Evolutionary conservation across 1,140 invertebrate species (phyloP).

Genomic region (Drosophila lacteicornis): DNA sequence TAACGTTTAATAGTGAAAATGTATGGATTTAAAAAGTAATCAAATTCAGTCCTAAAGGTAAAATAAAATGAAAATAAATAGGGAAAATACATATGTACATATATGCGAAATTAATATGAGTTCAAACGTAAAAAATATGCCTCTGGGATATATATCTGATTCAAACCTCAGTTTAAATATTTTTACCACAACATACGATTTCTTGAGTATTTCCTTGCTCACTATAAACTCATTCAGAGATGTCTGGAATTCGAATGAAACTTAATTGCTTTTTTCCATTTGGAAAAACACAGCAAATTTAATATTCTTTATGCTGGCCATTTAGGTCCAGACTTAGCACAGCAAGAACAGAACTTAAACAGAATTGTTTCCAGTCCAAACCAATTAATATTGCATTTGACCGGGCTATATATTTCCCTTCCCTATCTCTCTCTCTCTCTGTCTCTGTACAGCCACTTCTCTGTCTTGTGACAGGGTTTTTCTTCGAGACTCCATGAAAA

Average conservation of each 20-base stretch:
- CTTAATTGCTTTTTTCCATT: not conserved
- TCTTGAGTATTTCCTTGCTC: too few species aligned
- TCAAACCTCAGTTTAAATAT: not conserved
- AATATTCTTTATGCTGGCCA: not conserved
- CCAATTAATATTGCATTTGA: conserved; percentile 61
- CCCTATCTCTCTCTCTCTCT: not conserved
- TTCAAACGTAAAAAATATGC: not conserved
- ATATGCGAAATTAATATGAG: not conserved
- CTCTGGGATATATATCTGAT: not conserved
- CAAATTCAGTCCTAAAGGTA: not conserved
- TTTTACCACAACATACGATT: not conserved
- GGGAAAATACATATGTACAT: too few species aligned
- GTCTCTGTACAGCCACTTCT: not conserved
- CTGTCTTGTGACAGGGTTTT: conserved; percentile 4
- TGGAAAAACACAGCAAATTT: not conserved
- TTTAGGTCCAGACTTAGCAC: not conserved
- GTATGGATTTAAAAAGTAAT: conserved; percentile 14
- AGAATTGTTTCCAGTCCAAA: conserved; percentile 44
- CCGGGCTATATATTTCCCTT: conserved; percentile 21
- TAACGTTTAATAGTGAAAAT: conserved; percentile 12
- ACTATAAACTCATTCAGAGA: not conserved
- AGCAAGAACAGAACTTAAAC: not conserved
- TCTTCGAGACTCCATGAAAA: conserved; percentile 49
- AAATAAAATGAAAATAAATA: conserved; percentile 17
- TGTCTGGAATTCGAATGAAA: not conserved